Base-by-base conservation (phyloP, 2,113 vertebrate species). In the Glareola pratincola region DNA sequence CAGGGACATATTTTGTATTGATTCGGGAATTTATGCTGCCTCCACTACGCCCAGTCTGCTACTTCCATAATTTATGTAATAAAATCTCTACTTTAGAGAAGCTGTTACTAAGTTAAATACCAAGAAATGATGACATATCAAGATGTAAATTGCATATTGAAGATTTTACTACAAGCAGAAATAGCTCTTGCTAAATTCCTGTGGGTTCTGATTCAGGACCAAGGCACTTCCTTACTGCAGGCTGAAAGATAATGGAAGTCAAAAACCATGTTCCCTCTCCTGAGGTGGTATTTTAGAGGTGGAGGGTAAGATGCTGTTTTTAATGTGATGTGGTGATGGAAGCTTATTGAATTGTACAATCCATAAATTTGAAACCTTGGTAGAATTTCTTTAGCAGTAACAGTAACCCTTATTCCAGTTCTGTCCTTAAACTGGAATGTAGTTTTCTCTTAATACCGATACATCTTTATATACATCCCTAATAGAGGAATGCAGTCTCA, bases 41-140 rank as follows among this genome's bases (percentile, higher is more conserved):
- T 97, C 67, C 27, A 30, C 64, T 88, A 64, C 34, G 60, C 71
- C 92, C 60, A 67, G 87, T 57, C 81, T 85, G 76, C 71, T 90
- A 73, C 91, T 95, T 96, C 73, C 80, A 68, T 96, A 95, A 95
- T 95, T 96, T 96, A 92, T 91, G 74, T 96, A 89, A 95, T 96
- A 95, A 95, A 95, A 95, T 85, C 43, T 87, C 57, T 93, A 36
- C 76, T 96, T 96, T 75, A 72, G 85, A 90, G 74, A 93, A 94
- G 90, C 91, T 63, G 85, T 95, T 95, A 73, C 82, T 88, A 94
- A 95, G 95, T 96, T 97, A 97, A 97, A 96, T 94, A 95, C 81
- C 79, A 96, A 94, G 88, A 95, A 94, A 95, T 97, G 90, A 96
- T 96, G 94, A 94, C 89, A 88, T 83, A 76, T 88, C 93, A 92